phyloP scores from a whole-genome alignment of 2,797 vertebrate species.

The Gephyroberyx darwinii region DNA sequence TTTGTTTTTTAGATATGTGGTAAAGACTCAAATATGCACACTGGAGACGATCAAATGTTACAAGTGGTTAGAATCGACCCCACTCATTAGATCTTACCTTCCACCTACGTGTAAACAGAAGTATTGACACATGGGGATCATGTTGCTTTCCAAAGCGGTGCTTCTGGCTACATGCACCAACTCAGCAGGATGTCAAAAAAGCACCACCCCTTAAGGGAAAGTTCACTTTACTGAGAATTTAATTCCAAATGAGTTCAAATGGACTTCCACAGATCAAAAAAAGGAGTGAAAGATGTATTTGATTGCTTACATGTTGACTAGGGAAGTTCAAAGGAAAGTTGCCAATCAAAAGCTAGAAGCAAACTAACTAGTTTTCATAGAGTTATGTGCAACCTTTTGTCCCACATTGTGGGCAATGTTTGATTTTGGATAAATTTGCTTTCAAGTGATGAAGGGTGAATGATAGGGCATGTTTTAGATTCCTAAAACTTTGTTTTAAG shows the following conservation, averaged over 20 bases:
- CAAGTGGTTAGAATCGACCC: conserved; percentile 7
- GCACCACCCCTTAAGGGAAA: conserved; percentile 17
- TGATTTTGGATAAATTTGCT: neutral
- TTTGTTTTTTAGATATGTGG: neutral
- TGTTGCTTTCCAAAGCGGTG: conserved; percentile 29
- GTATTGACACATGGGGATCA: conserved; percentile 1
- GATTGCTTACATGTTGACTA: neutral
- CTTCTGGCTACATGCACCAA: conserved; percentile 24
- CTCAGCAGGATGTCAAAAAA: conserved; percentile 11
- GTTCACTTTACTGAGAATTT: conserved; percentile 13
- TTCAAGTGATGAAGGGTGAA: too few species aligned
- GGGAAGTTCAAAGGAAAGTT: conserved; percentile 5
- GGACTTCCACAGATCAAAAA: neutral
- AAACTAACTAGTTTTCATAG: neutral
- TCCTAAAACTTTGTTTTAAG: too few species aligned
- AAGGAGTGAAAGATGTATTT: neutral
- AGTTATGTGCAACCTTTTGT: too few species aligned
- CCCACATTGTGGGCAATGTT: neutral
- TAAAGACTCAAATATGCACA: neutral
- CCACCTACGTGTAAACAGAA: conserved; percentile 6
- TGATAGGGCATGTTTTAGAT: too few species aligned
- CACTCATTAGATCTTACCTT: conserved; percentile 1
- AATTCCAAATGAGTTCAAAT: conserved; percentile 18
- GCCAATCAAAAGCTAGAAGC: neutral
- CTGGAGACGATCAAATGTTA: conserved; percentile 10